Evolutionary conservation across 92 coral and sea anemone genomes (phyloP).

Genomic region (Epizoanthus stellaris): DNA sequence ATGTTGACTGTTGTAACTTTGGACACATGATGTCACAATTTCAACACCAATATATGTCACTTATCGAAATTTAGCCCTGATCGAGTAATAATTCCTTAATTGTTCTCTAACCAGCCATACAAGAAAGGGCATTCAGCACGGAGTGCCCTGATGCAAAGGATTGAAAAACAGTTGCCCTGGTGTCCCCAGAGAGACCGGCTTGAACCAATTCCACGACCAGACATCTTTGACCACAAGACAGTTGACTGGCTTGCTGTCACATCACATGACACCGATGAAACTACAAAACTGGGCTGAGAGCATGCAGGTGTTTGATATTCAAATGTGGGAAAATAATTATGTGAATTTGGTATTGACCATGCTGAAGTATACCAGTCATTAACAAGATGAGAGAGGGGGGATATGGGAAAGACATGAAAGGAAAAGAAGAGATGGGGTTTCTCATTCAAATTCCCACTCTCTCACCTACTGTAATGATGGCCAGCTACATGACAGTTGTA

Average conservation of each 20-base stretch:
- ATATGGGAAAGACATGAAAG: too few relatives aligned
- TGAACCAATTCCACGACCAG: constrained; percentile 84
- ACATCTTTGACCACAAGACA: constrained; percentile 87
- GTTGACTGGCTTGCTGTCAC: constrained; percentile 94
- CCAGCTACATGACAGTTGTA: too few relatives aligned
- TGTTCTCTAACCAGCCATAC: constrained; percentile 64
- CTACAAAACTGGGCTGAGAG: constrained; percentile 51
- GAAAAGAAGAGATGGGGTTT: too few relatives aligned
- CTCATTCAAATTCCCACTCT: too few relatives aligned
- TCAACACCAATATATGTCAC: background rate
- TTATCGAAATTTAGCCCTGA: too few relatives aligned
- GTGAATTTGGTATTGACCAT: too few relatives aligned
- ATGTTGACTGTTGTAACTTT: too few relatives aligned
- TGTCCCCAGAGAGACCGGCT: constrained; percentile 71
- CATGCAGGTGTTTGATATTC: too few relatives aligned
- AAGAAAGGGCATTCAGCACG: constrained; percentile 81
- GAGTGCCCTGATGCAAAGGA: constrained; percentile 81
- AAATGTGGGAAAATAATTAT: too few relatives aligned
- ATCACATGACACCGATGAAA: constrained; percentile 71
- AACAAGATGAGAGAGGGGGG: too few relatives aligned
- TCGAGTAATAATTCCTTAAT: background rate
- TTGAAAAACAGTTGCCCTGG: constrained; percentile 90
- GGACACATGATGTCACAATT: background rate
- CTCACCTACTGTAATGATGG: too few relatives aligned
- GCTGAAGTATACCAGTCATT: too few relatives aligned